A percentile compares a stretch with the other conserved stretches of the same genome.
phyloP scores from a whole-genome alignment of 2,888 invertebrate species.

The Drosophila ustulata region DNA sequence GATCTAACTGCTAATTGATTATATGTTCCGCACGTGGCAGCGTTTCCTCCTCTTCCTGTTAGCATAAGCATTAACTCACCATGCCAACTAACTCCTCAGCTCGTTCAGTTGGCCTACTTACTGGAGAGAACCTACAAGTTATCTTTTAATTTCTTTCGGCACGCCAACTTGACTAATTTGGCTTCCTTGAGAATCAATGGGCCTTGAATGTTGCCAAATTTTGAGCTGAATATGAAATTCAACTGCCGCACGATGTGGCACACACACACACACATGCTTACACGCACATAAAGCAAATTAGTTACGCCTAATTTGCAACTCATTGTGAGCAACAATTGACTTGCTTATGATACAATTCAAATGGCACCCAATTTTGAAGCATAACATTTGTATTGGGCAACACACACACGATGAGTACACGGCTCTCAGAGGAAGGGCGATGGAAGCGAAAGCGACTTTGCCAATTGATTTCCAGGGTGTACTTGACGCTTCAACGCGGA shows the following conservation, averaged over 20 bases:
- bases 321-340: constrained; percentile 67
- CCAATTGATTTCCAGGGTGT: constrained; percentile 41
- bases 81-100: constrained; percentile 1
- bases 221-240: constrained; percentile 29
- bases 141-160: constrained; percentile 2
- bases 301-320: constrained; percentile 74
- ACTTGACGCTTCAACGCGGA: constrained; percentile 40
- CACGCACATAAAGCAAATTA: constrained; percentile 66
- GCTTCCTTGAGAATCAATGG: constrained; percentile 47
- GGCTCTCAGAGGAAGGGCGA: not conserved
- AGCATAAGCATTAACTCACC: constrained; percentile 8
- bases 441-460: constrained; percentile 16
- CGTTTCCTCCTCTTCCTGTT: constrained; percentile 4
- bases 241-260: constrained; percentile 10
- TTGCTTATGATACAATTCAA: constrained; percentile 63
- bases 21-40: constrained; percentile 17
- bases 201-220: constrained; percentile 60
- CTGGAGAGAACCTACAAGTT: constrained; percentile 16
- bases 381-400: constrained; percentile 10
- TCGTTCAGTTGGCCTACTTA: not conserved
- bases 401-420: not conserved
- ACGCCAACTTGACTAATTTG: constrained; percentile 20
- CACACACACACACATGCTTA: constrained; percentile 25
- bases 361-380: constrained; percentile 34
- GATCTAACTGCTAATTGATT: not conserved